Evolutionary conservation across 2,113 vertebrate species (phyloP).

Genomic region (Tragelaphus imberbis): DNA sequence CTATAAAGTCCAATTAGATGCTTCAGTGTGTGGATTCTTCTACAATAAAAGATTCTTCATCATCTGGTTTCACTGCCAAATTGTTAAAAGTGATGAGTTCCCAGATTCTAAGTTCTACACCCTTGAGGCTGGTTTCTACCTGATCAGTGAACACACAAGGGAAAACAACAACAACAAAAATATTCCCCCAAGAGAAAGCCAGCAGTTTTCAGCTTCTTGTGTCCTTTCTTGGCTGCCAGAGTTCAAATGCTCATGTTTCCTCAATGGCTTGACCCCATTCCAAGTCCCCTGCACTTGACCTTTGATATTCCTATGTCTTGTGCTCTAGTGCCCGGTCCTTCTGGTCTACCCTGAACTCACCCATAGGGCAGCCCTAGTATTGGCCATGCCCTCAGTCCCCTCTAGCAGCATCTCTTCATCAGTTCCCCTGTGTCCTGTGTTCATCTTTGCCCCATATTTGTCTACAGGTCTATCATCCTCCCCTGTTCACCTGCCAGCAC

Average conservation of each 20-base stretch:
- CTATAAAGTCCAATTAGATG: neutral
- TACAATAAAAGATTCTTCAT: neutral
- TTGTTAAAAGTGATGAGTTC: neutral
- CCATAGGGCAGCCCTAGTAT: neutral
- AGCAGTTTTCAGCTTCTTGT: neutral
- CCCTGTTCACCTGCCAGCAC: neutral
- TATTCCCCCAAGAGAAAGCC: neutral
- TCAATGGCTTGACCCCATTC: neutral
- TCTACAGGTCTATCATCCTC: neutral
- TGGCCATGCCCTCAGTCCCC: neutral
- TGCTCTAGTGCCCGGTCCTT: neutral
- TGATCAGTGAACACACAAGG: neutral
- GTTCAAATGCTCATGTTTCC: neutral
- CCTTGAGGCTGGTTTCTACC: neutral
- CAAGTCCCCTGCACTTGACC: neutral
- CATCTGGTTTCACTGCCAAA: neutral
- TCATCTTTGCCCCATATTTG: neutral
- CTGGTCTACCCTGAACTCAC: neutral
- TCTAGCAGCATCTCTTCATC: neutral
- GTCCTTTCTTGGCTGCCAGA: neutral
- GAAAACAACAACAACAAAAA: neutral
- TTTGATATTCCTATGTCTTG: neutral
- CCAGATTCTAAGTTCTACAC: neutral
- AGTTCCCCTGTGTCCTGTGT: fast-evolving
- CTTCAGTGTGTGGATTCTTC: neutral